These are phyloP conservation scores for Tarsius wallacei DNA, from an alignment of 2,797 vertebrate species.

Conservation along the genomic window DNA sequence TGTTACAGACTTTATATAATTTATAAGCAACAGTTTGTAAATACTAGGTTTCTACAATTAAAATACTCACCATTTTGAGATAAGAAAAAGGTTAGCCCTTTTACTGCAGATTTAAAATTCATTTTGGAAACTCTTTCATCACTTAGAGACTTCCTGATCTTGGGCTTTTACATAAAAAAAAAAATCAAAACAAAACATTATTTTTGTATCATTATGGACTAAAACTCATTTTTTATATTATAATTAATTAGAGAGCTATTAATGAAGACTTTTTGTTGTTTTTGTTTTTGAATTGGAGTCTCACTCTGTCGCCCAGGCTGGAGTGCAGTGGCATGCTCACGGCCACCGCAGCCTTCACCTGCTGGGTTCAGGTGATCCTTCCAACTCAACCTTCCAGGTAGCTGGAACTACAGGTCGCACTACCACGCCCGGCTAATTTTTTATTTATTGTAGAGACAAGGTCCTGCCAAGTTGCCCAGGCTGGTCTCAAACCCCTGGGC, in stretches of 20 bases:
- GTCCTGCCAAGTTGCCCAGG: background rate
- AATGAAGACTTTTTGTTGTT: background rate
- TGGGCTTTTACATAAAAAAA: conserved; percentile 74
- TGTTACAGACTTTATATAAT: background rate
- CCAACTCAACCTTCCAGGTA: background rate
- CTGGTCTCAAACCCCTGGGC: background rate
- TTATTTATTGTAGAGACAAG: background rate
- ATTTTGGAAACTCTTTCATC: conserved; percentile 82
- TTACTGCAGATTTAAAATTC: conserved; percentile 32
- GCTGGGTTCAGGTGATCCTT: background rate
- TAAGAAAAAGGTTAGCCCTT: background rate
- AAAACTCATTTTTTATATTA: background rate
- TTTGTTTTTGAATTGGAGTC: background rate
- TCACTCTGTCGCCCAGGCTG: background rate
- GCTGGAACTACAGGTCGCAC: background rate
- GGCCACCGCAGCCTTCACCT: background rate
- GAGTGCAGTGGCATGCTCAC: background rate
- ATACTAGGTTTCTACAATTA: background rate
- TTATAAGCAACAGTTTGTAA: background rate
- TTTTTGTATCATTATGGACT: background rate
- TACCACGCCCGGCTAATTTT: background rate
- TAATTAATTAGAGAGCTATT: background rate
- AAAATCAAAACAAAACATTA: conserved; percentile 60
- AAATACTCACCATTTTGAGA: conserved; percentile 87
- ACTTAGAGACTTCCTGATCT: conserved; percentile 76